Conservation (phyloP, 1,140 invertebrate species). For the Galendromus occidentalis region DNA sequence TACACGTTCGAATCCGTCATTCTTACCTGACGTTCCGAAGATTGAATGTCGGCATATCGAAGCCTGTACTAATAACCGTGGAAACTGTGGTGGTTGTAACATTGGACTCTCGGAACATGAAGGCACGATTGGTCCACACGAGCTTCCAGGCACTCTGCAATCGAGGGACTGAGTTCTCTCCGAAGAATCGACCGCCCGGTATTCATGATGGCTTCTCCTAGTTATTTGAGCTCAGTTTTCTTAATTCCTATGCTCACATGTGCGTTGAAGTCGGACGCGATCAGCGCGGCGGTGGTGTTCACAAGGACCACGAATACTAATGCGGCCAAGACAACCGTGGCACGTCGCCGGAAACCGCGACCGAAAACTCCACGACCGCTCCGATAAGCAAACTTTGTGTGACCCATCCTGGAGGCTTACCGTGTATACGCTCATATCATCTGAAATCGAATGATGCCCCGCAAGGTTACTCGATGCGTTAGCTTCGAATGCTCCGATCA, state of each 20-base stretch:
- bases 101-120: neutral
- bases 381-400: too few relatives aligned
- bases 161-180: too few relatives aligned
- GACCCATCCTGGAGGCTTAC: too few relatives aligned
- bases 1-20: too few relatives aligned
- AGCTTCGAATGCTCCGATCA: too few relatives aligned
- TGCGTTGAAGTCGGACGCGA: neutral
- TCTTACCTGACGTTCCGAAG: neutral
- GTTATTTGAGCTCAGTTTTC: too few relatives aligned
- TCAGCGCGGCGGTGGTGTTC: neutral
- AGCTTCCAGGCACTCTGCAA: neutral
- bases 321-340: neutral
- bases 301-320: neutral
- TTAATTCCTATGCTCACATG: too few relatives aligned
- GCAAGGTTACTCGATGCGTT: too few relatives aligned
- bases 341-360: neutral
- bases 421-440: too few relatives aligned
- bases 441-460: too few relatives aligned
- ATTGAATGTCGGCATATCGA: conserved; percentile 4
- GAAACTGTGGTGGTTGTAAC: neutral
- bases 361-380: neutral
- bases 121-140: neutral
- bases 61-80: neutral
- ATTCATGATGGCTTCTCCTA: too few relatives aligned
- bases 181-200: too few relatives aligned